Evolutionary conservation across 2,113 vertebrate species (phyloP), one percentile per base, ranked within the genome.

Genomic region (Eptatretus burgeri): DNA sequence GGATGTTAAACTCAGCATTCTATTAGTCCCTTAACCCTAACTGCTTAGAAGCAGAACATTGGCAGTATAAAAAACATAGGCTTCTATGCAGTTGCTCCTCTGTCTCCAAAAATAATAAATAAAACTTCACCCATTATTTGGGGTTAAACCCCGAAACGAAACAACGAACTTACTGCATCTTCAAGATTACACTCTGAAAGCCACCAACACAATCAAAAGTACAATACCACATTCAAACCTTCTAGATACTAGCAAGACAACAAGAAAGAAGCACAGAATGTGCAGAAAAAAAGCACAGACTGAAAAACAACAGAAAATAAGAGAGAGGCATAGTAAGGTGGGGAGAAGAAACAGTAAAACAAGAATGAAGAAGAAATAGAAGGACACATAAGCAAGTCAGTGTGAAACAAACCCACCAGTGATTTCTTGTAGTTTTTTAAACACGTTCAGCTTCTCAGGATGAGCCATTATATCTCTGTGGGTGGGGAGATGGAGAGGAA

Each of bases 371-470:
- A n/a, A 19, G 7, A 16, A 17, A 20, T 60, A 20, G 11, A 20
- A 17, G 9, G n/a, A 20, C 13, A 12, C 13, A 20, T 20, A 60
- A 20, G n/a, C n/a, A 10, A 2, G 13, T 60, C n/a, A 20, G n/a
- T 60, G n/a, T 60, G n/a, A n/a, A 19, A 7, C 13, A 51, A 13
- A 51, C 72, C 62, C 76, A 89, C 89, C 89, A 66, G 86, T 91
- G 56, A 96, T 83, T 74, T 94, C 89, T 70, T 85, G 79, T 69
- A 96, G 71, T 10, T 68, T 75, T 70, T 72, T 76, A 2, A 96
- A 93, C 51, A 74, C 72, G 2, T 65, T 68, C 50, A 96, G 78
- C 66, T 85, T 76, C 63, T 78, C 69, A 1, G 73, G 69, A 66
- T 74, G 80, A 52, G 76, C 78, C 53, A 16, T 67, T 13, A 76